Conservation (phyloP, 2,888 invertebrate genomes). For the Andricus quercusramuli region DNA sequence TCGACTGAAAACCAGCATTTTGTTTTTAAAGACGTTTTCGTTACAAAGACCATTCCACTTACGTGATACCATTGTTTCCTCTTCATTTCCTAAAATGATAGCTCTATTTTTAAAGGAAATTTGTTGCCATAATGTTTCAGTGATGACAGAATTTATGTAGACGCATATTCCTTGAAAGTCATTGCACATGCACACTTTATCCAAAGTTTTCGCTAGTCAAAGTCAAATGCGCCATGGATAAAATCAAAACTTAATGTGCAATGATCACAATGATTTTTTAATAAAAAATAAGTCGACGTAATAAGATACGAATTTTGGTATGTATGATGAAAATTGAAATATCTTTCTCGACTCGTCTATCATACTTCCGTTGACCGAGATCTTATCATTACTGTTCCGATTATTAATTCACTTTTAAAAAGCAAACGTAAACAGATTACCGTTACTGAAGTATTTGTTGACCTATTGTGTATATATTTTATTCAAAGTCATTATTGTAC, state of each 20-base stretch:
- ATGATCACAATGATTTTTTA: constrained; percentile 4
- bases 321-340: not conserved
- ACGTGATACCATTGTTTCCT: not conserved
- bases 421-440: not conserved
- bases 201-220: constrained; percentile 34
- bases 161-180: constrained; percentile 2
- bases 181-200: constrained; percentile 29
- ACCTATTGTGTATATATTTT: constrained; percentile 13
- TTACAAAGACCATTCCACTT: constrained; percentile 20
- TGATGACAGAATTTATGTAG: not conserved
- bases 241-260: constrained; percentile 23
- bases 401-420: not conserved
- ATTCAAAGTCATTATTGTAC: constrained; percentile 10
- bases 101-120: not conserved
- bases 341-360: not conserved
- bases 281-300: not conserved
- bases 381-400: not conserved
- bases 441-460: not conserved
- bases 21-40: not conserved
- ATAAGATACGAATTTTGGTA: not conserved
- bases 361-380: not conserved
- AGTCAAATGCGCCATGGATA: constrained; percentile 32
- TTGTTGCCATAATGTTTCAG: constrained; percentile 32
- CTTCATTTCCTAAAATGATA: not conserved
- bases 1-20: not conserved